These are phyloP conservation scores for Columba janthina DNA, from an alignment of 2,113 vertebrate species.

Conservation along the genomic window DNA sequence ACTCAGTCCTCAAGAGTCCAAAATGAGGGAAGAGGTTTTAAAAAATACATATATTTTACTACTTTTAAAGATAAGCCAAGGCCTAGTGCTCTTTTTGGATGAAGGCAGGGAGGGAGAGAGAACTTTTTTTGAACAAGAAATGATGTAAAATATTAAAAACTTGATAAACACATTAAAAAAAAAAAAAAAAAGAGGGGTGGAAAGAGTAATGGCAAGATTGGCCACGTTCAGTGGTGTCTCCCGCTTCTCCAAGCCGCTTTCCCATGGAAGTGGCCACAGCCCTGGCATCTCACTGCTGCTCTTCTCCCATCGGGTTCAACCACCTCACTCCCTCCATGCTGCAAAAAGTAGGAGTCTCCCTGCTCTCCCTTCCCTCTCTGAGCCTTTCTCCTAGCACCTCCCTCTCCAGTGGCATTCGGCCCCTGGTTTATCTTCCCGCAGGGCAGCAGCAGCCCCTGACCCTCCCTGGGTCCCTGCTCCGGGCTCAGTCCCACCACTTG, in stretches of 20 bases:
- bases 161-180: not conserved
- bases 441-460: not conserved
- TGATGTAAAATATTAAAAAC: not conserved
- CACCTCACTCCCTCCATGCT: not conserved
- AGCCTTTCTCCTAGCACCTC: not conserved
- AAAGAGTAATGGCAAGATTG: not conserved
- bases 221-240: not conserved
- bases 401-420: not conserved
- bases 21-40: conserved; percentile 15
- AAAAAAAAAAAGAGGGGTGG: not conserved
- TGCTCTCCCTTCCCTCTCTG: not conserved
- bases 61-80: not conserved
- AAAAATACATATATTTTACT: not conserved
- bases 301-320: not conserved
- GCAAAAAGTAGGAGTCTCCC: not conserved
- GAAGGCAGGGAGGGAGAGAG: not conserved
- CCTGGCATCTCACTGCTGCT: not conserved
- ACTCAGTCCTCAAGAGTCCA: conserved; percentile 14
- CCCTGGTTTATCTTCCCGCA: not conserved
- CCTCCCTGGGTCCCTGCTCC: not conserved
- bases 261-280: not conserved
- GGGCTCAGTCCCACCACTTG: conserved; percentile 34
- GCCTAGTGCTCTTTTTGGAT: not conserved
- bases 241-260: not conserved
- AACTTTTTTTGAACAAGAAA: not conserved